Evolutionary conservation across 2,797 vertebrate species (phyloP), one percentile per base, ranked within the genome.

Genomic region (Epinephelus malabaricus): DNA sequence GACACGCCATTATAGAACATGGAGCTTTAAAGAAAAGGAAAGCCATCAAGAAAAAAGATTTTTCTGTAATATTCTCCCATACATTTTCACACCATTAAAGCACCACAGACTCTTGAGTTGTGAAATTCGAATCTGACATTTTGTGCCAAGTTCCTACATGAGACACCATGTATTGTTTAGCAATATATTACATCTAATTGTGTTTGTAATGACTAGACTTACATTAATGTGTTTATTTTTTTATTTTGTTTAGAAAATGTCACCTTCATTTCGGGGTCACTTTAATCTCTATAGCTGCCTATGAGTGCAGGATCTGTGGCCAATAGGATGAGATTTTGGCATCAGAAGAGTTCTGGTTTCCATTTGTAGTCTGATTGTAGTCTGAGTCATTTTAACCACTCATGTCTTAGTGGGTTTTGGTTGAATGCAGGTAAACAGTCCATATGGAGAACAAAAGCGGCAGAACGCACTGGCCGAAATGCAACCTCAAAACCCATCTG

Each of bases 1-100:
- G 78, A 86, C 45, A 69, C 25, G 23, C 23, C 10, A 4, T 19
- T 58, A 49, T 59, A 40, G 68, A 65, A 69, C 25, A 38, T 64
- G 38, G 72, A 63, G 19, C 53, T 58, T 83, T 53, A 34, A 63
- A 82, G 46, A 78, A 81, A 74, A 63, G 46, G 61, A 61, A 69
- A 72, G 6, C 66, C 61, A 56, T 50, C 1, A 25, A 12, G 18
- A 69, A 25, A 65, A 73, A 67, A 51, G 5, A 23, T 3, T 15
- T 23, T 58, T 2, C 23, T 13, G 11, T 19, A 38, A 51, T 45
- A 30, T 25, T 25, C 27, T n/a, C n/a, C 14, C 19, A 17, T 67
- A 40, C 6, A 51, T 40, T 47, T 47, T 17, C 59, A 5, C 15
- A 38, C 69, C 25, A 73, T 40, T 25, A 65, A 80, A 5, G 46